Base-by-base conservation (phyloP, 1,140 invertebrate species). In the Lithobius niger region DNA sequence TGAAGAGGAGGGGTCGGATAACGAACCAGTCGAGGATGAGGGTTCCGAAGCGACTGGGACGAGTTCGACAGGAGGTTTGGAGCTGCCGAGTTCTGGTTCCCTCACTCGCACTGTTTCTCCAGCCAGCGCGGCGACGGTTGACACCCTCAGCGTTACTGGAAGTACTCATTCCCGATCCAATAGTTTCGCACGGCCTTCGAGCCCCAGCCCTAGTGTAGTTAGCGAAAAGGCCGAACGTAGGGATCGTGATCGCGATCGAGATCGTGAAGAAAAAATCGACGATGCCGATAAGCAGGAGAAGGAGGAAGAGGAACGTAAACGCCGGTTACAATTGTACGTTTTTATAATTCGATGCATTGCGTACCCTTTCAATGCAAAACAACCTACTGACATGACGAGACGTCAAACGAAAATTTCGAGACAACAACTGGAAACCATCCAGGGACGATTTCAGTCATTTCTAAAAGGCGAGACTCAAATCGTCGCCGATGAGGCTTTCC, bases 301-400 rank as follows among this genome's bases (percentile, higher is more conserved):
- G 31, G 84, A 94, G 65, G 91, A 96, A 72, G 89, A 94, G 67
- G 89, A 95, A 65, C 79, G 91, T 53, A 95, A 96, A 71, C 79
- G 82, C 45, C 79, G 88, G 51, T 82, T 99, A 42, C 96, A 99
- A 69, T 73, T 99, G 22, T 99, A 99, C 72, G 95, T 99, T 54
- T 99, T 99, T 72, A 89, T 99, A 61, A 93, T 93, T 60, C 78
- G 96, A 69, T 97, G 95, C 73, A 84, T 98, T 66, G 91, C 96
- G 2, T 99, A 99, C 77, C 95, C 95, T 4, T 99, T 99, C 74
- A 99, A 99, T 74, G 92, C 93, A 3, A 99, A 99, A 74, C 95
- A 99, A 71, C 92, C 94, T 0, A 96, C 90, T 19, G 95, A 99
- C 70, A 92, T 98, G 91, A 92, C 87, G 16, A 78, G 84, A 65